These are phyloP conservation scores for Macaria notata DNA, from an alignment of 2,888 invertebrate species.

Conservation along the genomic window DNA sequence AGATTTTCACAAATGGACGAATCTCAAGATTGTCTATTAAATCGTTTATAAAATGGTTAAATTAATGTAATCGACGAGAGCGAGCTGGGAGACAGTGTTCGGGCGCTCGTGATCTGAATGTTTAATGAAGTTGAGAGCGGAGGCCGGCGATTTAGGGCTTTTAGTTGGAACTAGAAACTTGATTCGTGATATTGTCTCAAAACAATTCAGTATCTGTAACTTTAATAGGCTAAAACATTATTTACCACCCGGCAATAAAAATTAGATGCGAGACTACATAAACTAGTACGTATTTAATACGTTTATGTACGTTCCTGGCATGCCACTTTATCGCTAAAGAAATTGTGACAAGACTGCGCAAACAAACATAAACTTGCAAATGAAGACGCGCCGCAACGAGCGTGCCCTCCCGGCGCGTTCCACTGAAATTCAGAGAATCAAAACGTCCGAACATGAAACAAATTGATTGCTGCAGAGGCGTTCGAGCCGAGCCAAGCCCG, in stretches of 20 bases:
- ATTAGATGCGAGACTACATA: no score
- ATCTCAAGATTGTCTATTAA: slow-evolving; percentile 75
- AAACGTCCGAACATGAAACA: slow-evolving; percentile 75
- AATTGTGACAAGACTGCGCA: slow-evolving; percentile 48
- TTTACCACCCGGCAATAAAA: no score
- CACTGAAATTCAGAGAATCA: slow-evolving; percentile 70
- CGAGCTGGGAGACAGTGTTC: slow-evolving; percentile 76
- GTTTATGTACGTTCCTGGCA: slow-evolving; percentile 23
- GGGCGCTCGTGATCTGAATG: slow-evolving; percentile 75
- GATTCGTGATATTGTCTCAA: no score
- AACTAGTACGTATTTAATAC: no score
- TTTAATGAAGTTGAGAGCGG: slow-evolving; percentile 60
- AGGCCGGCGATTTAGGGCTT: slow-evolving; percentile 33
- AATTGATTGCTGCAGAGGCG: slow-evolving; percentile 77
- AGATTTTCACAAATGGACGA: slow-evolving; percentile 56
- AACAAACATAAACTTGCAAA: slow-evolving; percentile 68
- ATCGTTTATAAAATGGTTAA: slow-evolving; percentile 79
- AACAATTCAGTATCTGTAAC: no score
- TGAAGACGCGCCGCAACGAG: slow-evolving; percentile 67
- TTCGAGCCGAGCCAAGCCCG: slow-evolving; percentile 63
- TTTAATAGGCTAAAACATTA: no score
- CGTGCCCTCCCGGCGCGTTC: slow-evolving; percentile 54
- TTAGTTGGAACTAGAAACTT: no score
- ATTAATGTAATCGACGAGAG: slow-evolving; percentile 79
- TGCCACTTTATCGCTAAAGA: slow-evolving; percentile 41